phyloP scores from a whole-genome alignment of 1,140 invertebrate species.

The Meloidogyne chitwoodi region DNA sequence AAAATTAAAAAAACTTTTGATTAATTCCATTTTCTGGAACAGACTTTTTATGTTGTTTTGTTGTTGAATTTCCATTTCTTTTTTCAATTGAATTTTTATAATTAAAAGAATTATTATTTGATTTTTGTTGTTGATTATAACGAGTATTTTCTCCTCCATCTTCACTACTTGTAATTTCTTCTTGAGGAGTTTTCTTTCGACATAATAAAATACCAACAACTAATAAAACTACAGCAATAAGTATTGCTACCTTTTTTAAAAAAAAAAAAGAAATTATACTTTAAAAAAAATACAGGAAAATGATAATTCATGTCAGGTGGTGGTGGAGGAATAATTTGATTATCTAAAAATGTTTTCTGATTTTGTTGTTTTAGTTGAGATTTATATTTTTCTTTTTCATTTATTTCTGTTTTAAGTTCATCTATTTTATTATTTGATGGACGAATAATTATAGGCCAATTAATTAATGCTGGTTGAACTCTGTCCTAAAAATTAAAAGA shows the following conservation, averaged over 20 bases:
- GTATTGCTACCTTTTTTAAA: conserved; percentile 22
- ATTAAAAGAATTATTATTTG: background rate
- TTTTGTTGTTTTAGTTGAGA: background rate
- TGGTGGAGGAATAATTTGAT: conserved; percentile 18
- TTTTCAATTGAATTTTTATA: background rate
- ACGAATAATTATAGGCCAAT: conserved; percentile 32
- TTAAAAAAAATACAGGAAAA: conserved; percentile 27
- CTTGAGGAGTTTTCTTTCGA: conserved; percentile 1
- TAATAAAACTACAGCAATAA: conserved; percentile 28
- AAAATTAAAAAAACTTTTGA: background rate
- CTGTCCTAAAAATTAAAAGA: conserved; percentile 8
- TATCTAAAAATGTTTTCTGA: background rate
- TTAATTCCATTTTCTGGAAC: background rate
- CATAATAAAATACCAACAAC: conserved; percentile 40
- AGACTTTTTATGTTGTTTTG: background rate
- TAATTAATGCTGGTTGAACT: conserved; percentile 46
- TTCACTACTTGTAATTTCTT: background rate
- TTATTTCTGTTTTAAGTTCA: background rate
- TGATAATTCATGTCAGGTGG: conserved; percentile 39
- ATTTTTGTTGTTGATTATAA: background rate
- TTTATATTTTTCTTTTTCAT: conserved; percentile 12
- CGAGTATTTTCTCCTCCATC: background rate
- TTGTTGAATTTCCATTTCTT: background rate
- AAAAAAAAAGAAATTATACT: background rate
- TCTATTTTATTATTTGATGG: conserved; percentile 21